These are phyloP conservation scores for Arenaria interpres DNA, from an alignment of 2,113 vertebrate species.

Conservation along the genomic window DNA sequence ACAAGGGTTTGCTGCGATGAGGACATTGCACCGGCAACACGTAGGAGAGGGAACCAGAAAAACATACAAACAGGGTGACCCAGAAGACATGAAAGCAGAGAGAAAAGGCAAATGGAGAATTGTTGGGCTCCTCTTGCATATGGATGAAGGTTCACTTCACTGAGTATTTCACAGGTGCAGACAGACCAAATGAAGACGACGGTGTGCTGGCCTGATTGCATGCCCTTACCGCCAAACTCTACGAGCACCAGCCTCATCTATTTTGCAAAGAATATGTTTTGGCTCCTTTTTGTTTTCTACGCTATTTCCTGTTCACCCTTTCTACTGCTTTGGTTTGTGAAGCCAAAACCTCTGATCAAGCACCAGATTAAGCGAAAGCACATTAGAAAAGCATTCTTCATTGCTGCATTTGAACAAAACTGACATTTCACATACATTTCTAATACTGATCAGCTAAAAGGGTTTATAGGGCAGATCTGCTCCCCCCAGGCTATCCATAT, in stretches of 20 bases:
- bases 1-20: accelerated
- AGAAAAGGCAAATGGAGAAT: neutral
- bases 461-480: neutral
- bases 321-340: neutral
- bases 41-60: neutral
- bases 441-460: slow-evolving; percentile 12
- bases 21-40: accelerated
- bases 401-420: slow-evolving; percentile 12
- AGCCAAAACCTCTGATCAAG: slow-evolving; percentile 28
- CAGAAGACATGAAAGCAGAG: neutral
- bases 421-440: slow-evolving; percentile 18
- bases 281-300: neutral
- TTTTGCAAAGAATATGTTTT: neutral
- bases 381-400: slow-evolving; percentile 36
- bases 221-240: accelerated
- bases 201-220: neutral
- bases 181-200: neutral
- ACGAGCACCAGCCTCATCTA: neutral
- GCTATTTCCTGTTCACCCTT: neutral
- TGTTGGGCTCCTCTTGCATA: neutral
- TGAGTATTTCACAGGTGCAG: neutral
- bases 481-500: neutral
- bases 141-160: neutral
- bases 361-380: neutral
- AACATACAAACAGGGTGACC: neutral